Evolutionary conservation across 2,113 vertebrate species (phyloP), one percentile per base, ranked within the genome.

Genomic region (Zootoca vivipara): DNA sequence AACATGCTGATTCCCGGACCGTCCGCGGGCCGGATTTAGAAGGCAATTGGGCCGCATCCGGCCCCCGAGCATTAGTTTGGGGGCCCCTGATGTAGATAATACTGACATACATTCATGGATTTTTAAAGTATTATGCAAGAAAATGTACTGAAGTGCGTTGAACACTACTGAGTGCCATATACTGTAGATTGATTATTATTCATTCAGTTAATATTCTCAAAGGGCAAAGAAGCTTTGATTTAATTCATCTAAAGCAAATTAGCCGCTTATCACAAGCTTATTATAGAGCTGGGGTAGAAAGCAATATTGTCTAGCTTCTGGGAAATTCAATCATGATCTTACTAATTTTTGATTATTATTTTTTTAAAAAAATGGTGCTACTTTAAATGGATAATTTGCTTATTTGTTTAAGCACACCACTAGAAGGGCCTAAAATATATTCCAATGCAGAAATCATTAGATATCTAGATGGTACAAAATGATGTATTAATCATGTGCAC

Each of bases 251-350:
- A 33, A 80, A 80, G 52, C 52, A 80, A 80, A n/a, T 80, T 74
- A 13, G 52, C 46, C n/a, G 13, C 33, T 13, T 56, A 33, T 64
- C 18, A 22, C 20, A 80, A 3, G 24, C 80, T 40, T 67, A 85
- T 87, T 38, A 81, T 90, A 90, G 89, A 91, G 86, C 69, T 78
- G 78, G 80, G 80, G 16, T 88, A 89, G 46, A 91, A 89, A 80
- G 46, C 16, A 80, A 35, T 62, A 24, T 62, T 58, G 16, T 77
- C 22, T 42, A 24, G 38, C 38, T 42, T 58, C 33, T 10, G 2
- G n/a, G n/a, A 62, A 80, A 7, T 93, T 87, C 89, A 81, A 87
- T 52, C 46, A 52, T 52, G 46, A 52, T 69, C 84, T 77, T 85
- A 33, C 42, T 30, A 26, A 12, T 85, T 74, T 74, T 15, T 20